Conservation (phyloP, 2,888 invertebrate genomes). For the Ryuthela nishihirai region DNA sequence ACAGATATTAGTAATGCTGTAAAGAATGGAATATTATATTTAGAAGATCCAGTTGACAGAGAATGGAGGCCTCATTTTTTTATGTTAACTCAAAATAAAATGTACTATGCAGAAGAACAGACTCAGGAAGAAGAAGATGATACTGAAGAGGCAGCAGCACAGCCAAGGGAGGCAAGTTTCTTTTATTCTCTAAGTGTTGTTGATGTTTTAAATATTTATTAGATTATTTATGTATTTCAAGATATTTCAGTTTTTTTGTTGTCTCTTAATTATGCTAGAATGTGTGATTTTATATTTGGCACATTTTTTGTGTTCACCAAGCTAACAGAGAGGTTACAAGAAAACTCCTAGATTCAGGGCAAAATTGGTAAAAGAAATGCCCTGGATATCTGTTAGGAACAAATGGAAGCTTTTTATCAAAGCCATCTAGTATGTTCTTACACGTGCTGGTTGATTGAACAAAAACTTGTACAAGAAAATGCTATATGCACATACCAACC, state of each 20-base stretch:
- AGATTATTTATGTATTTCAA: not conserved
- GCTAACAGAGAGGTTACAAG: too few relatives aligned
- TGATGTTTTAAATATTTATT: not conserved
- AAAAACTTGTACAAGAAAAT: too few relatives aligned
- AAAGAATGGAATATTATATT: conserved; percentile 82
- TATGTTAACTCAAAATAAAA: conserved; percentile 78
- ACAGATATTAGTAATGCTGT: conserved; percentile 55
- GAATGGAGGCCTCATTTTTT: conserved; percentile 94
- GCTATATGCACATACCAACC: too few relatives aligned
- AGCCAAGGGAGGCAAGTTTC: conserved; percentile 19
- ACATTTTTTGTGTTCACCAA: too few relatives aligned
- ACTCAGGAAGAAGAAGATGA: conserved; percentile 51
- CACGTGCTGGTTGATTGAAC: too few relatives aligned
- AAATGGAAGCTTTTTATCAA: too few relatives aligned
- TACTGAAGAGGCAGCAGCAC: conserved; percentile 58
- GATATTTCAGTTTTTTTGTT: not conserved
- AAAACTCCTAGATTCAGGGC: too few relatives aligned
- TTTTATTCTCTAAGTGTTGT: not conserved
- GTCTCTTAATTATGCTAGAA: not conserved
- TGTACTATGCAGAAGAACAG: conserved; percentile 76
- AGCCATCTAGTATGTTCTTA: too few relatives aligned
- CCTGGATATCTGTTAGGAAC: too few relatives aligned
- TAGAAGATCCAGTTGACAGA: conserved; percentile 73
- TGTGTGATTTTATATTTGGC: too few relatives aligned
- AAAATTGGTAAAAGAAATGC: too few relatives aligned